Conservation (phyloP, 2,113 vertebrate species). For the Barbus barbus region DNA sequence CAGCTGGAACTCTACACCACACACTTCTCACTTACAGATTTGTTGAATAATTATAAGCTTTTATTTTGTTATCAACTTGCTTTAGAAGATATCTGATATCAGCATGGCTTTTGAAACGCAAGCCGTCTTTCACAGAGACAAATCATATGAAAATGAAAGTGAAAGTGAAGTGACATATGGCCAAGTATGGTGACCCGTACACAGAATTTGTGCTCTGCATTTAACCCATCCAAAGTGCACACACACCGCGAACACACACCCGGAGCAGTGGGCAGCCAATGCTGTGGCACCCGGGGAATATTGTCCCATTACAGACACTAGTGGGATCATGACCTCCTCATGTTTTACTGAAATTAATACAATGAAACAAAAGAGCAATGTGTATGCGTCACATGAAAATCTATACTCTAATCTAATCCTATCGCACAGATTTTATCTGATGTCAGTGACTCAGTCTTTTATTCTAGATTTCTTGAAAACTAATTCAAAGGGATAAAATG, state of each 20-base stretch:
- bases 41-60: constrained; percentile 53
- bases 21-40: constrained; percentile 51
- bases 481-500: background rate
- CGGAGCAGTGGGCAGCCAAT: no score
- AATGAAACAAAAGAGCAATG: constrained; percentile 21
- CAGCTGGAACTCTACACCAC: constrained; percentile 48
- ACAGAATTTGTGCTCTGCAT: no score
- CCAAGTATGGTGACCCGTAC: no score
- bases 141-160: no score
- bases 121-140: constrained; percentile 47
- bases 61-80: constrained; percentile 52
- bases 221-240: no score
- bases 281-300: no score
- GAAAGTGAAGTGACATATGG: no score
- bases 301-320: constrained; percentile 33
- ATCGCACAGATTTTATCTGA: constrained; percentile 5
- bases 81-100: constrained; percentile 49
- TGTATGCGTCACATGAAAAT: constrained; percentile 6
- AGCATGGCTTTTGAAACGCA: constrained; percentile 51
- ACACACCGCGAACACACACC: no score
- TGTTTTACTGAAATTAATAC: constrained; percentile 24
- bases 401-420: constrained; percentile 30
- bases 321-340: constrained; percentile 12
- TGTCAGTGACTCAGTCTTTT: background rate
- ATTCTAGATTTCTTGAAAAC: background rate